Evolutionary conservation across 2,113 vertebrate genomes (phyloP), one percentile per base, ranked within the genome.

Genomic region (Trochalopteron elliotii): DNA sequence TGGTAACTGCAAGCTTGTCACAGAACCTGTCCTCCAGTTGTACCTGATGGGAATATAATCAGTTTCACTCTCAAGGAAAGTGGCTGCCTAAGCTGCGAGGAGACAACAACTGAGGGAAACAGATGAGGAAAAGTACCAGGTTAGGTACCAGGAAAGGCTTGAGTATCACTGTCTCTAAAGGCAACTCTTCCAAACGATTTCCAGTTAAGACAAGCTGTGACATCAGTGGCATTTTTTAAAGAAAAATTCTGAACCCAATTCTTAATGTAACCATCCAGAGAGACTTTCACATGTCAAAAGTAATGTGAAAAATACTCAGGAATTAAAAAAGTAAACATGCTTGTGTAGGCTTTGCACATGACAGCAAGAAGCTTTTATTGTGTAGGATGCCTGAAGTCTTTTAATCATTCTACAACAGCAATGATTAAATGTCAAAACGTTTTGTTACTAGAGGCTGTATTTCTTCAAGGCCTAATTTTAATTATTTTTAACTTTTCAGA

Each of bases 311-410:
- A 84, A 81, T 49, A 64, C 8, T 17, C 72, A 75, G 23, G 28
- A 82, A 56, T 67, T 81, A 2, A 83, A 78, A 83, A 90, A 68
- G 28, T 9, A 78, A 57, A 78, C 75, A 57, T 23, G 42, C 33
- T 63, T 56, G 9, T 64, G 68, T 70, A 63, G 50, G 72, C 61
- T 94, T 92, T 78, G 60, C 52, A 89, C 30, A 28, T 56, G 68
- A 81, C 33, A 78, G 55, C 63, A 44, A 60, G 33, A 85, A 91
- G 70, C 23, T 88, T 77, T 83, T 74, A 39, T 30, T 83, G 56
- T 55, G 80, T 78, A 37, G 93, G 72, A 95, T 71, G 69, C 52
- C 45, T 84, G 42, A 95, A 94, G 24, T 74, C 8, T 93, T 92
- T 59, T 59, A 71, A 79, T 76, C 92, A 67, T 91, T 91, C 79